Evolutionary conservation across 2,113 vertebrate species (phyloP), one percentile per base, ranked within the genome.

Genomic region (Grantiella picta): DNA sequence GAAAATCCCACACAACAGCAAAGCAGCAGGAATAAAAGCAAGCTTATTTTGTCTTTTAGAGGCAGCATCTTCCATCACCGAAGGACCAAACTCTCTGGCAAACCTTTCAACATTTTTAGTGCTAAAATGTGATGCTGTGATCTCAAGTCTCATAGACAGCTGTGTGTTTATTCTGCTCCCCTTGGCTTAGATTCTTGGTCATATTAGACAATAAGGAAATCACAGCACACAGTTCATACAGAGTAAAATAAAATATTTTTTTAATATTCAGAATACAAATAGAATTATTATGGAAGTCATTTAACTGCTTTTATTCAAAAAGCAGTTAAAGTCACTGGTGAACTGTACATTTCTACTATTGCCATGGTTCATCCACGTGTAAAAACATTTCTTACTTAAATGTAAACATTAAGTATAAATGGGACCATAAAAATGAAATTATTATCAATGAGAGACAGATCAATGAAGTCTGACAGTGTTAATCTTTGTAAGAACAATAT

Each of bases 1-100:
- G 0, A 0, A n/a, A 76, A 59, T 42, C 1, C 0, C 22, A 42
- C 15, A 49, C 3, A 69, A 79, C 1, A 54, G 11, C 5, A 77
- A 86, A 81, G 15, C 17, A 54, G 33, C 10, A 65, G 9, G 12
- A 5, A 28, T 27, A 70, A 78, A 73, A 42, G 4, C 11, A 91
- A 88, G 35, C 2, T 75, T 68, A 44, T 60, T 68, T 56, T 44
- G 11, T 36, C 38, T 63, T 89, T 86, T 28, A 81, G 52, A 83
- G 90, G 78, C 8, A 49, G 18, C 22, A 63, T 29, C 64, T 75
- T 65, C 38, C 33, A 73, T 38, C 47, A 63, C 18, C 52, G 44
- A 79, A 78, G 17, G 50, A 40, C 5, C 73, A 92, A 75, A 59
- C 24, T 15, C 36, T 14, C 44, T 35, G 64, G 24, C 52, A 95